phyloP scores from a whole-genome alignment of 1,140 invertebrate genomes.

The Caenorhabditis latens region DNA sequence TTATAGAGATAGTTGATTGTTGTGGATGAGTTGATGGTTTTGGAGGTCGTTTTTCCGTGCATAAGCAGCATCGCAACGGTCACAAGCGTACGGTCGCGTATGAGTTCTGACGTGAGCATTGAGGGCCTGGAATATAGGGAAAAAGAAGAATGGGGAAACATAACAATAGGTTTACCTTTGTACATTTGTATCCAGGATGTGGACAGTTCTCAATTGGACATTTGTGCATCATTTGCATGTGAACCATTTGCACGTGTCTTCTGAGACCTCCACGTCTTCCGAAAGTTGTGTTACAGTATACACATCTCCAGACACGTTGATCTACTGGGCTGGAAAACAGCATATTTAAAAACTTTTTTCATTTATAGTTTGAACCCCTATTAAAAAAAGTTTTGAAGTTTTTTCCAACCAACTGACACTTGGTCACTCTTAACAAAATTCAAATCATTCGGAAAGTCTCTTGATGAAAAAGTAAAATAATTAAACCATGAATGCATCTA shows the following conservation, averaged over 20 bases:
- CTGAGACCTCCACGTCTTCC: constrained; percentile 68
- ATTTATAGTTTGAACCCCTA: neutral
- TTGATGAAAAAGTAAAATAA: too few relatives aligned
- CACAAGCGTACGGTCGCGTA: constrained; percentile 65
- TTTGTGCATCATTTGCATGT: constrained; percentile 63
- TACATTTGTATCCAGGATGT: constrained; percentile 70
- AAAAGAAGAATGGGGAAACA: neutral
- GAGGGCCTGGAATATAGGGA: constrained; percentile 63
- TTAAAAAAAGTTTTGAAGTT: too few relatives aligned
- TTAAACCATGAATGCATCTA: too few relatives aligned
- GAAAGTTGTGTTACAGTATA: constrained; percentile 59
- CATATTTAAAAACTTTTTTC: neutral
- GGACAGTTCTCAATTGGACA: constrained; percentile 66
- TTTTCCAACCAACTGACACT: too few relatives aligned
- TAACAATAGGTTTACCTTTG: constrained; percentile 63
- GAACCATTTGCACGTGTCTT: constrained; percentile 68
- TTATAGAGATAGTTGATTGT: neutral
- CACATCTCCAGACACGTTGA: constrained; percentile 64
- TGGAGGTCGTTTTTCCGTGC: constrained; percentile 67
- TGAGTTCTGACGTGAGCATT: constrained; percentile 68
- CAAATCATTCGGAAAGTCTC: too few relatives aligned
- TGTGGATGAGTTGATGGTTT: constrained; percentile 57
- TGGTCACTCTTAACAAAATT: too few relatives aligned
- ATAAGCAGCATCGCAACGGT: constrained; percentile 62
- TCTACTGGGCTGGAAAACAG: constrained; percentile 42